These are phyloP conservation scores for Tethea ocularis DNA, from an alignment of 2,888 invertebrate genomes.

Conservation along the genomic window DNA sequence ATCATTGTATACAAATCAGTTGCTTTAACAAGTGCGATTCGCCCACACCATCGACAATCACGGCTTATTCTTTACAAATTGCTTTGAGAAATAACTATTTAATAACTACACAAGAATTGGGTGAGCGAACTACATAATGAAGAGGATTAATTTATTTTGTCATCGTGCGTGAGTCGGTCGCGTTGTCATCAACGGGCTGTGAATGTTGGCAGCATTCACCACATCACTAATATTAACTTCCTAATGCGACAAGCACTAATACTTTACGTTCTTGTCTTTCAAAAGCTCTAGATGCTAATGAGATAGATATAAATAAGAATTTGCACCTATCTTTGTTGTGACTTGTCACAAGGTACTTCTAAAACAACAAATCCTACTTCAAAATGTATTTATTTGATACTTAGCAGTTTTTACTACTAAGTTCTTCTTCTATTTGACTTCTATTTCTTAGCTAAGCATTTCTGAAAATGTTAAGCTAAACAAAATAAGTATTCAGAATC, in stretches of 20 bases:
- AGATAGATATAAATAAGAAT: neutral
- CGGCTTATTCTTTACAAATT: constrained; percentile 36
- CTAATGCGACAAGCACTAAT: constrained; percentile 10
- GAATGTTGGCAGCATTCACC: constrained; percentile 46
- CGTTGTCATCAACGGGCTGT: constrained; percentile 33
- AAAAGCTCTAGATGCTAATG: neutral
- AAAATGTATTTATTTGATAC: too few relatives aligned
- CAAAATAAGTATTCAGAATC: neutral
- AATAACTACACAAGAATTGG: constrained; percentile 24
- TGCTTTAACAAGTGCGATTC: constrained; percentile 21
- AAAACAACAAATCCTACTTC: too few relatives aligned
- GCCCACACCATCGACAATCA: constrained; percentile 39
- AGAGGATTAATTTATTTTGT: constrained; percentile 21
- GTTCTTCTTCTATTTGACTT: neutral
- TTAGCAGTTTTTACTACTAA: too few relatives aligned
- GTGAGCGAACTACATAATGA: neutral
- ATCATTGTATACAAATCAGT: constrained; percentile 81
- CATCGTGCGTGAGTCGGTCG: constrained; percentile 26
- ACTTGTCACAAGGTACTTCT: too few relatives aligned
- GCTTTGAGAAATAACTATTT: constrained; percentile 30
- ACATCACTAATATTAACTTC: constrained; percentile 45
- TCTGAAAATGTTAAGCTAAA: neutral
- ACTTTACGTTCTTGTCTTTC: constrained; percentile 3
- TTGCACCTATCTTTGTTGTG: neutral
- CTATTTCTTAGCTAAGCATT: neutral